Evolutionary conservation across 2,888 invertebrate genomes (phyloP).

Genomic region (Leptinotarsa peninsularis): DNA sequence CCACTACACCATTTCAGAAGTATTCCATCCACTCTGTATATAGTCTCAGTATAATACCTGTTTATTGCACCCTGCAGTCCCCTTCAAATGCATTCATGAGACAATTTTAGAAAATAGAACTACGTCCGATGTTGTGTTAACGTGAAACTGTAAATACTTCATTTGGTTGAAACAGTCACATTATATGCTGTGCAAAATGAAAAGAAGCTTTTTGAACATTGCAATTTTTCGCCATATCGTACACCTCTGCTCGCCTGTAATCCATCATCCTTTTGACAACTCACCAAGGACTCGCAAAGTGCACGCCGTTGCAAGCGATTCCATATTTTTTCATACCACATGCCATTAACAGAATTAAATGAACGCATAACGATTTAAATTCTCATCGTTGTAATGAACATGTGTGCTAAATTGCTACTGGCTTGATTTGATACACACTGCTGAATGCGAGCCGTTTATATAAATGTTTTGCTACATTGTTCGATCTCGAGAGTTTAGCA

Average conservation of each 20-base stretch:
- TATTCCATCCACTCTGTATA: too few relatives aligned
- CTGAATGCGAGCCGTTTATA: neutral
- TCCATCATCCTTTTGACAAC: neutral
- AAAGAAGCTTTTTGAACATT: too few relatives aligned
- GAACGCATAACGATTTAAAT: conserved; percentile 8
- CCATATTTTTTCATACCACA: neutral
- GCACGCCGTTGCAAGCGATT: neutral
- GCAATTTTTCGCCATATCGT: neutral
- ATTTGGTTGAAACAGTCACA: too few relatives aligned
- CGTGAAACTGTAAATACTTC: too few relatives aligned
- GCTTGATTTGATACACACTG: neutral
- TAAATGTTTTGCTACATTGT: too few relatives aligned
- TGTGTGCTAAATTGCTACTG: neutral
- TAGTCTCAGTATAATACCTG: too few relatives aligned
- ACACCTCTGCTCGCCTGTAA: neutral
- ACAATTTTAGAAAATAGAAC: too few relatives aligned
- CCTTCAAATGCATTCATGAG: too few relatives aligned
- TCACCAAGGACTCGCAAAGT: neutral
- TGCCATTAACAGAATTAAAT: conserved; percentile 12
- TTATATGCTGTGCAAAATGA: too few relatives aligned
- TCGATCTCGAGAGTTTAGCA: neutral
- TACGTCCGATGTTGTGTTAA: too few relatives aligned
- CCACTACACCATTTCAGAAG: too few relatives aligned
- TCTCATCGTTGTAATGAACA: conserved; percentile 1
- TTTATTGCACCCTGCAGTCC: too few relatives aligned